These are phyloP conservation scores for Chondrosia reniformis DNA, from an alignment of 37 sponge, comb jelly and placozoan genomes.

Conservation along the genomic window DNA sequence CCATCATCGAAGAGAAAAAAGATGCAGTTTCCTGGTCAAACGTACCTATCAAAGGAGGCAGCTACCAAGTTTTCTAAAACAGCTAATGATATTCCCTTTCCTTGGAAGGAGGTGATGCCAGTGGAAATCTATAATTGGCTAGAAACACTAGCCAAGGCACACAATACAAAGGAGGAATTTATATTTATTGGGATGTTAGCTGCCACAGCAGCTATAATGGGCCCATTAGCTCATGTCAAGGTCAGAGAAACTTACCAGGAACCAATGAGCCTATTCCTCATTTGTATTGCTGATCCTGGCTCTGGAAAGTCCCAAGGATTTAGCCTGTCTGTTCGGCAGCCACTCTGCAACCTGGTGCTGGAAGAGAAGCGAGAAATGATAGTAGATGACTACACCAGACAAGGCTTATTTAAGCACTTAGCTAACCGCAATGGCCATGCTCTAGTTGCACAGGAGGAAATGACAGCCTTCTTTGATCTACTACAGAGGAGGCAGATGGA, in stretches of 20 bases:
- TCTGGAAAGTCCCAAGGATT: no score
- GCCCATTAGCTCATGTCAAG: background rate
- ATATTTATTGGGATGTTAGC: background rate
- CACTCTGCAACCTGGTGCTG: background rate
- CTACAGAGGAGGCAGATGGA: background rate
- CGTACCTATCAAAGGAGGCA: background rate
- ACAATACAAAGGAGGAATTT: background rate
- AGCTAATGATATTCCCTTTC: background rate
- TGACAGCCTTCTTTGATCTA: background rate
- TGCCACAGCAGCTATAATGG: slow-evolving; percentile 16
- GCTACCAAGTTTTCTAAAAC: background rate
- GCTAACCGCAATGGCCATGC: background rate
- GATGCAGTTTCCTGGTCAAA: background rate
- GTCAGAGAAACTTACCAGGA: slow-evolving; percentile 11
- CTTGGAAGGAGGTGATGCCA: background rate
- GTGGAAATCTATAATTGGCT: background rate
- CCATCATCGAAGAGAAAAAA: background rate
- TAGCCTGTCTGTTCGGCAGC: background rate
- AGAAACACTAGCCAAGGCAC: slow-evolving; percentile 12
- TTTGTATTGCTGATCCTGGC: slow-evolving; percentile 16
- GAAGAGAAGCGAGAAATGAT: background rate
- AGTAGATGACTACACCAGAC: background rate
- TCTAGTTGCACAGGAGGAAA: background rate
- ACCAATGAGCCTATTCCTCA: background rate
- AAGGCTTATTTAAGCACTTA: background rate